phyloP scores from a whole-genome alignment of 2,113 vertebrate genomes.

The Clarias gariepinus region DNA sequence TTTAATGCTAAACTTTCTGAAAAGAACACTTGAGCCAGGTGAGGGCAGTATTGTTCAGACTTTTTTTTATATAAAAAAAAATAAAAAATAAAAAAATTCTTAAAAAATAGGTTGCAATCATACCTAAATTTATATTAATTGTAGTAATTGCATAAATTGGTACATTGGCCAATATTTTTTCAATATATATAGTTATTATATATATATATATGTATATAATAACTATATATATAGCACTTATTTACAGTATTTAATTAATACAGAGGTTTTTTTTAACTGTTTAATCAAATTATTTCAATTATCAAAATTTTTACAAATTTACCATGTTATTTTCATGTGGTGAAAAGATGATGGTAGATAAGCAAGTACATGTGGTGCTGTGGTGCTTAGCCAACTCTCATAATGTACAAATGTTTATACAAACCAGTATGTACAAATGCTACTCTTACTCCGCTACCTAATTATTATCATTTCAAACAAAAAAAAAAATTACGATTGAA shows the following conservation, averaged over 20 bases:
- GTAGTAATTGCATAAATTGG: no score
- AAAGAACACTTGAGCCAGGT: constrained; percentile 11
- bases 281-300: neutral
- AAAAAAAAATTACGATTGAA: no score
- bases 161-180: neutral
- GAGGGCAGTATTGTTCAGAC: constrained; percentile 13
- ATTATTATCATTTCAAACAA: no score
- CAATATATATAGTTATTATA: neutral
- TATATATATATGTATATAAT: no score
- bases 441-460: no score
- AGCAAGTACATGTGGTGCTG: neutral
- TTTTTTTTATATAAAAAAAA: no score
- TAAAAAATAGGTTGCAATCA: neutral
- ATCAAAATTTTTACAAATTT: neutral
- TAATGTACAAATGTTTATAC: neutral
- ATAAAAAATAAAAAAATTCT: no score
- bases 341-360: neutral
- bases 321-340: neutral
- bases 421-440: no score
- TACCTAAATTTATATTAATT: neutral
- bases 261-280: neutral
- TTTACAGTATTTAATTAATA: neutral
- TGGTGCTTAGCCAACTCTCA: neutral
- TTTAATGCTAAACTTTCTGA: neutral
- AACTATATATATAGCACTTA: neutral